Evolutionary conservation across 2,113 vertebrate species (phyloP), one percentile per base, ranked within the genome.

Genomic region (Labeo catla): DNA sequence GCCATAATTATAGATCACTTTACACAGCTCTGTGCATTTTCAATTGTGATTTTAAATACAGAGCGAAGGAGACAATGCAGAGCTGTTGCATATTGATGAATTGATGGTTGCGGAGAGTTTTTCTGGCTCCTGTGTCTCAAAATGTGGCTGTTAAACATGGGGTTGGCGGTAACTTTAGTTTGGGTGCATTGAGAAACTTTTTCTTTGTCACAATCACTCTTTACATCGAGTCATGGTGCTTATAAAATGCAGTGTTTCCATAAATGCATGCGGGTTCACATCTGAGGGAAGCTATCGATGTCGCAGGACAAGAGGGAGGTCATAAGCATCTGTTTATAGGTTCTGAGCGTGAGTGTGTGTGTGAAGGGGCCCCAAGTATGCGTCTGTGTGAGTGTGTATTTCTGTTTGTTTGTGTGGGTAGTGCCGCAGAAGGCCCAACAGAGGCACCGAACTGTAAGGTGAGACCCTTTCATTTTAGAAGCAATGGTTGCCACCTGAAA

Each of bases 401-500:
- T 84, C 49, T 88, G 63, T 86, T 52, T 79, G 79, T 88, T 83
- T 88, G 59, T 88, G 81, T 86, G 87, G 34, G 47, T 63, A 73
- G 83, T 12, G 57, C 43, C 73, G 88, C 91, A 89, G 70, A 84
- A 79, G 81, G 63, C 23, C 65, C 86, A 59, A 84, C 81, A 87
- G 86, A 70, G 74, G 73, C 63, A 80, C 87, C 49, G 74, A 83
- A 80, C 74, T 78, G 84, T 86, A 88, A 86, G 57, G 59, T 83
- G 87, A 86, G 79, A 72, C 49, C 79, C 84, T 88, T 88, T 86
- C 72, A 78, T 83, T 88, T 86, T 88, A 86, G 84, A 77, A 83
- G 61, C 74, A 76, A 85, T 70, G 78, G 70, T 39, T 85, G 87
- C 68, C 72, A 83, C 79, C 73, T 86, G 84, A 88, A 88, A 74